A percentile compares a stretch with the other conserved stretches of the same genome.
phyloP scores from a whole-genome alignment of 2,797 vertebrate genomes.

The Esox lucius region DNA sequence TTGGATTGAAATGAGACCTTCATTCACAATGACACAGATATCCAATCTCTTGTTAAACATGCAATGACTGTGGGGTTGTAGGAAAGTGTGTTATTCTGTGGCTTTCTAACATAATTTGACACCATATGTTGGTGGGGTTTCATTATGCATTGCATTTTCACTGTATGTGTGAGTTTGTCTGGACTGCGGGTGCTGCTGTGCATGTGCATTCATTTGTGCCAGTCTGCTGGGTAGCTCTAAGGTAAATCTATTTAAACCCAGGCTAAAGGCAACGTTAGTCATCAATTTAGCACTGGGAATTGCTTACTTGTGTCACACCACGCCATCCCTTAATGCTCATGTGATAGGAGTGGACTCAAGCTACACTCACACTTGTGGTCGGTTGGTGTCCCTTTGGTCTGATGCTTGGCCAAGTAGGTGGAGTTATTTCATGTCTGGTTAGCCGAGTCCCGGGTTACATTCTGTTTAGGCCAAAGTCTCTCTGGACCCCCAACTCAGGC shows the following conservation, averaged over 20 bases:
- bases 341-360: too few relatives aligned
- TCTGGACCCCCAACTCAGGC: too few relatives aligned
- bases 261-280: constrained; percentile 68
- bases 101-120: constrained; percentile 43
- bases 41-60: constrained; percentile 15
- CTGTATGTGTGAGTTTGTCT: constrained; percentile 17
- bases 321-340: too few relatives aligned
- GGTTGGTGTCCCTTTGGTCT: too few relatives aligned
- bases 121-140: constrained; percentile 53
- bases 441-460: too few relatives aligned
- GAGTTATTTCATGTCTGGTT: too few relatives aligned
- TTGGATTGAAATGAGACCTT: background rate
- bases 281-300: constrained; percentile 20
- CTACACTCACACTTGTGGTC: too few relatives aligned
- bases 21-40: constrained; percentile 18
- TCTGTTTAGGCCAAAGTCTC: too few relatives aligned
- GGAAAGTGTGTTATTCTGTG: constrained; percentile 29
- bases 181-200: constrained; percentile 9
- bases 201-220: constrained; percentile 43
- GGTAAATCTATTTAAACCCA: constrained; percentile 69
- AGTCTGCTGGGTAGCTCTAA: constrained; percentile 56
- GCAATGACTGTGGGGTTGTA: background rate
- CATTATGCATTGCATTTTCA: constrained; percentile 46
- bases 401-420: too few relatives aligned
- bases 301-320: too few relatives aligned